Percentiles rank a stretch among this genome's conserved stretches.
Evolutionary conservation across 2,888 invertebrate species (phyloP).

Genomic region (Stenchaetothrips biformis): DNA sequence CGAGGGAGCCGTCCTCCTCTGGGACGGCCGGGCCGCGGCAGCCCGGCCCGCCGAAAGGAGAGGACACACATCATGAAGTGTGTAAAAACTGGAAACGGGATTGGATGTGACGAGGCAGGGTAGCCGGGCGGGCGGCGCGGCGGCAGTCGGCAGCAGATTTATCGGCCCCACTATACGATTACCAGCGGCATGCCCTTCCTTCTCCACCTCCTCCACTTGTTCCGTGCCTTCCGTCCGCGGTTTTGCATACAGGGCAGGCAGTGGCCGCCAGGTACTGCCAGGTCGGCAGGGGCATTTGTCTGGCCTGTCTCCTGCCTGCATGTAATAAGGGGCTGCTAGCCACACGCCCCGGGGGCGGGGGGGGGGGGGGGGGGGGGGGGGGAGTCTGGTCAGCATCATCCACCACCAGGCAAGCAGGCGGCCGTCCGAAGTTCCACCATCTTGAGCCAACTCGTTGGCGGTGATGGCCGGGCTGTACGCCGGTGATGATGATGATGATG

Average conservation of each 20-base stretch:
- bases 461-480: no score
- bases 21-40: no score
- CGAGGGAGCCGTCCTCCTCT: no score
- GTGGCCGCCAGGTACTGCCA: background rate
- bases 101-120: background rate
- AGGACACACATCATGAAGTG: background rate
- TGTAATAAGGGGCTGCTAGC: background rate
- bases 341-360: background rate
- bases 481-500: no score
- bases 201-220: no score
- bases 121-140: background rate
- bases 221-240: no score
- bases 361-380: background rate
- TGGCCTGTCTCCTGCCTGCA: constrained; percentile 1
- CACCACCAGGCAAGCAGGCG: no score
- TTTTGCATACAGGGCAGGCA: background rate
- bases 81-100: background rate
- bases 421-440: background rate
- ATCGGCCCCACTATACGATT: no score
- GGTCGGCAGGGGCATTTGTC: constrained; percentile 4
- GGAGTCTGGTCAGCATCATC: background rate
- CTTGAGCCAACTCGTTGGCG: no score
- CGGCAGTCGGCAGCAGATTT: background rate
- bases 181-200: no score
- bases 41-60: no score